Conservation (phyloP, 2,888 invertebrate genomes). For the Stenichneumon culpator region DNA sequence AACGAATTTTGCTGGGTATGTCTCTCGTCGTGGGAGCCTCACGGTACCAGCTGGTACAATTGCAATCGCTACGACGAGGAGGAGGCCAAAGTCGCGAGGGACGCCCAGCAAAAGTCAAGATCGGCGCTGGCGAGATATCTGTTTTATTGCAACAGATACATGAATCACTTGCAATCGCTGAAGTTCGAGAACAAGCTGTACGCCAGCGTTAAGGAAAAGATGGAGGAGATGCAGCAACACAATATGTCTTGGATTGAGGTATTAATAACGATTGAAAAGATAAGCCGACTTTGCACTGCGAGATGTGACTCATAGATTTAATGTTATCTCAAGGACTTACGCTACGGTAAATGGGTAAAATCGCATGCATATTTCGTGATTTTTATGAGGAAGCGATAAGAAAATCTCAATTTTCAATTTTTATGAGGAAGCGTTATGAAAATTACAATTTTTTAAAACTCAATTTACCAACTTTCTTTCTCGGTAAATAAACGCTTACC, state of each 20-base stretch:
- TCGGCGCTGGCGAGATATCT: slow-evolving; percentile 98
- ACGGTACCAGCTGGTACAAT: slow-evolving; percentile 99
- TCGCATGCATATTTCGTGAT: too few species aligned
- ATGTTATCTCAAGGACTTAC: too few species aligned
- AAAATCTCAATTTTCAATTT: too few species aligned
- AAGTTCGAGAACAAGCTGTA: slow-evolving; percentile 99
- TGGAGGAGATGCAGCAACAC: slow-evolving; percentile 99
- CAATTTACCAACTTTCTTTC: too few species aligned
- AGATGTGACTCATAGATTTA: slow-evolving; percentile 10
- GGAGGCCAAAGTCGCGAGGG: slow-evolving; percentile 97
- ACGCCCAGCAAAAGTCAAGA: slow-evolving; percentile 97
- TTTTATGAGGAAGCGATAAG: too few species aligned
- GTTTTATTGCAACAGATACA: slow-evolving; percentile 99
- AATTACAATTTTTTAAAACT: too few species aligned
- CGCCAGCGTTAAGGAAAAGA: slow-evolving; percentile 97
- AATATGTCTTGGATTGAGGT: slow-evolving; percentile 99
- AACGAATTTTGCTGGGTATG: slow-evolving; percentile 99
- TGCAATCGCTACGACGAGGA: slow-evolving; percentile 99
- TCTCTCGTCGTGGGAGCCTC: slow-evolving; percentile 99
- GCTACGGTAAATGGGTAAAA: too few species aligned
- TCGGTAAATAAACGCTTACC: too few species aligned
- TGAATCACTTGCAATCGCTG: slow-evolving; percentile 99
- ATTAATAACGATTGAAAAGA: slow-evolving; percentile 56
- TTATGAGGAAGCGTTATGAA: too few species aligned
- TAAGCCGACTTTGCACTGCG: background rate